phyloP scores from a whole-genome alignment of 2,888 invertebrate species.

The Tenthredo mesomela region DNA sequence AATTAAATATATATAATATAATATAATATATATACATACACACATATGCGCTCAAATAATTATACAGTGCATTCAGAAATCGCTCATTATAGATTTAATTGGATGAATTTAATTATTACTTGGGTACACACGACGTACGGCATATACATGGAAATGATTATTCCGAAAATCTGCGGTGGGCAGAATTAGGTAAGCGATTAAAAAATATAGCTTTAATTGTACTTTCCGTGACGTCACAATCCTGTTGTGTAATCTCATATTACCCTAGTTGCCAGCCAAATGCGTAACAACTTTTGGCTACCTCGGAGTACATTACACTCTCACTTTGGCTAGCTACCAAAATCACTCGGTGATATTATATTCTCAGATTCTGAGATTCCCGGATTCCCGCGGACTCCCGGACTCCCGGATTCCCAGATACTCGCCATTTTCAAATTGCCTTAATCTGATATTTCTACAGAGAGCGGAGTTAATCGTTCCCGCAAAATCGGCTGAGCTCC shows the following conservation, averaged over 20 bases:
- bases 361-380: conserved; percentile 5
- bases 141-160: conserved; percentile 24
- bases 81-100: conserved; percentile 42
- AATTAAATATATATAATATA: background rate
- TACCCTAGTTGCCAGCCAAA: conserved; percentile 64
- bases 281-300: conserved; percentile 40
- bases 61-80: background rate
- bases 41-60: background rate
- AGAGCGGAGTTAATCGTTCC: conserved; percentile 29
- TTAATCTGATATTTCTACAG: conserved; percentile 24
- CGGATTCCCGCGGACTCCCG: background rate
- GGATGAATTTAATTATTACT: conserved; percentile 40
- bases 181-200: background rate
- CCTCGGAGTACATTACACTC: conserved; percentile 62
- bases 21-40: background rate
- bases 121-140: background rate
- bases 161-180: background rate
- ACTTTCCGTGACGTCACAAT: conserved; percentile 12
- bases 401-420: conserved; percentile 48
- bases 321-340: conserved; percentile 65
- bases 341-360: conserved; percentile 59
- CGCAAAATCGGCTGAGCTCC: conserved; percentile 1
- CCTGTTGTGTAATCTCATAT: conserved; percentile 62
- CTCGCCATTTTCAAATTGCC: conserved; percentile 51
- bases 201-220: conserved; percentile 15